A percentile compares a stretch with the other conserved stretches of the same genome.
These are phyloP conservation scores for Diploscapter pachys DNA, from an alignment of 1,140 invertebrate species.

Conservation along the genomic window DNA sequence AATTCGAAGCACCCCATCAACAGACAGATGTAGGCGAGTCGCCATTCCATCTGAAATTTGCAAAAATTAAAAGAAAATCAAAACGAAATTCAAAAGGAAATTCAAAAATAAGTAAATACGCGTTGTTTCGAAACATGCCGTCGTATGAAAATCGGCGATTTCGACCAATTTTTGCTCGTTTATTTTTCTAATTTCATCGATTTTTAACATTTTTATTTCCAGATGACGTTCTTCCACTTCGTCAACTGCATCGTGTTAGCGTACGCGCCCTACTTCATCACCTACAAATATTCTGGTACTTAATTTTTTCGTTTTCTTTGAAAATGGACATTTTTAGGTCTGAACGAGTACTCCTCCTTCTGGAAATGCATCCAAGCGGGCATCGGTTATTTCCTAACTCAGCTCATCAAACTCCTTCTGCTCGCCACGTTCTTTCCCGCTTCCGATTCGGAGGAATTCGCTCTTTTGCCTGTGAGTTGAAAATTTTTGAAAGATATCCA, in stretches of 20 bases:
- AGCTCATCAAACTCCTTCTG: slow-evolving; percentile 43
- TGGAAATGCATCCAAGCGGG: slow-evolving; percentile 45
- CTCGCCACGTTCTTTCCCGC: slow-evolving; percentile 49
- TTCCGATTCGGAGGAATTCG: slow-evolving; percentile 38
- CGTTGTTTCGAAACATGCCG: too few relatives aligned
- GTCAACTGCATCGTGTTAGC: slow-evolving; percentile 43
- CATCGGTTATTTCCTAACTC: slow-evolving; percentile 42
- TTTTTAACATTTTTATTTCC: too few relatives aligned
- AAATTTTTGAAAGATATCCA: slow-evolving; percentile 6
- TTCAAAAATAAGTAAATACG: too few relatives aligned
- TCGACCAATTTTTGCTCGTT: too few relatives aligned
- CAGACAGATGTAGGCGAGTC: too few relatives aligned
- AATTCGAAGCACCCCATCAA: too few relatives aligned
- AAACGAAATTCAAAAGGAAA: too few relatives aligned
- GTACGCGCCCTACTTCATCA: slow-evolving; percentile 42
- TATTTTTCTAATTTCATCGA: too few relatives aligned
- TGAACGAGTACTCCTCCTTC: slow-evolving; percentile 45
- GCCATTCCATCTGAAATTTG: too few relatives aligned
- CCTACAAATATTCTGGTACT: slow-evolving; percentile 47
- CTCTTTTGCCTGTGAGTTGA: slow-evolving; percentile 26
- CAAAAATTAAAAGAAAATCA: too few relatives aligned
- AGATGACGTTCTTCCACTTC: slow-evolving; percentile 52
- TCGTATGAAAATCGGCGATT: too few relatives aligned
- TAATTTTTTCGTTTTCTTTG: neutral
- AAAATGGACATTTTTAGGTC: slow-evolving; percentile 10